Percentiles rank a stretch among this genome's conserved stretches.
These are phyloP conservation scores for Euproctis similis DNA, from an alignment of 2,888 invertebrate species.

Conservation along the genomic window DNA sequence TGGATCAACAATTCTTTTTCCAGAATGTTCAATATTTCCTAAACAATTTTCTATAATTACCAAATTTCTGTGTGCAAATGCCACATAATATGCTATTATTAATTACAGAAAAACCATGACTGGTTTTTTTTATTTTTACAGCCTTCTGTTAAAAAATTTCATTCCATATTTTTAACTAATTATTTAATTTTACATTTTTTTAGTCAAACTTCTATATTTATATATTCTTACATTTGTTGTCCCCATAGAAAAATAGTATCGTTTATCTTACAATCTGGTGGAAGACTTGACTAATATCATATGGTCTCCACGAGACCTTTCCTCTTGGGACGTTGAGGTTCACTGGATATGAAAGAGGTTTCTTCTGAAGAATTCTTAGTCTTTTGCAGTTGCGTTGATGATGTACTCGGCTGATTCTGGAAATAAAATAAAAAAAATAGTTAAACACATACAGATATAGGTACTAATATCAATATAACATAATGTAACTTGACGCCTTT, in stretches of 20 bases:
- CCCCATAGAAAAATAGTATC: background rate
- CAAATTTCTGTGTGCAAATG: too few relatives aligned
- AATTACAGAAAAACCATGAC: too few relatives aligned
- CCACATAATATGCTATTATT: too few relatives aligned
- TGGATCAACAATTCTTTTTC: too few relatives aligned
- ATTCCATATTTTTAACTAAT: background rate
- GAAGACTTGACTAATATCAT: conserved; percentile 59
- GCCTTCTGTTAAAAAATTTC: too few relatives aligned
- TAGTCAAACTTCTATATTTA: background rate
- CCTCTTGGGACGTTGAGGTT: conserved; percentile 68
- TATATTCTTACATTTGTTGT: background rate
- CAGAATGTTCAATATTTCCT: too few relatives aligned
- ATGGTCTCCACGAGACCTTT: conserved; percentile 79
- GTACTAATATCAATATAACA: too few relatives aligned
- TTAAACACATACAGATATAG: too few relatives aligned
- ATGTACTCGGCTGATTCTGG: conserved; percentile 51
- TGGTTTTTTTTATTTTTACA: too few relatives aligned
- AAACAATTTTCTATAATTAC: too few relatives aligned
- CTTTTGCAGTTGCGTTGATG: conserved; percentile 32
- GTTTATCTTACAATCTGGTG: conserved; percentile 1
- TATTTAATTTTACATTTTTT: background rate
- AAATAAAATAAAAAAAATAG: conserved; percentile 3
- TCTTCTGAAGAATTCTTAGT: conserved; percentile 78
- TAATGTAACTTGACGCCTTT: too few relatives aligned
- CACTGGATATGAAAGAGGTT: conserved; percentile 84